phyloP scores from a whole-genome alignment of 2,113 vertebrate genomes.

The Ibidorhyncha struthersii region DNA sequence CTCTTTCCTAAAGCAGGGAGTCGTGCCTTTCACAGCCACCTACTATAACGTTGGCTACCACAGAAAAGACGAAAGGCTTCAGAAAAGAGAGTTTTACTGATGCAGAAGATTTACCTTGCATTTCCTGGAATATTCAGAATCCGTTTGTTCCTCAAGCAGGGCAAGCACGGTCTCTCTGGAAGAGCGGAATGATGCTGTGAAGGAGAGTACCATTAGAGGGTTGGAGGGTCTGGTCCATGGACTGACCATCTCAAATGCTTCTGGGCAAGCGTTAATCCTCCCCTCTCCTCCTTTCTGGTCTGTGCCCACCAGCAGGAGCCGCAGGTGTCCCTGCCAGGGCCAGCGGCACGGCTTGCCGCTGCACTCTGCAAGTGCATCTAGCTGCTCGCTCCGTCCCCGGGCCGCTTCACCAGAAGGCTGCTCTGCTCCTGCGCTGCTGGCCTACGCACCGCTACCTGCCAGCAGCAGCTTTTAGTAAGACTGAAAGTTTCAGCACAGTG shows the following conservation, averaged over 20 bases:
- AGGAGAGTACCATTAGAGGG: not conserved
- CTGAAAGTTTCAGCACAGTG: not conserved
- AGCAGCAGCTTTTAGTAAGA: not conserved
- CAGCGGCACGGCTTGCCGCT: fast-evolving
- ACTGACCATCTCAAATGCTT: not conserved
- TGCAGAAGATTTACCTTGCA: not conserved
- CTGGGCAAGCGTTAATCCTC: not conserved
- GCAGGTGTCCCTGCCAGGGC: not conserved
- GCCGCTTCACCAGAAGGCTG: not conserved
- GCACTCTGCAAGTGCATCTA: fast-evolving
- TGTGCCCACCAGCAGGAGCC: not conserved
- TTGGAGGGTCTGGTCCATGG: not conserved
- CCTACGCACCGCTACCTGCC: not conserved
- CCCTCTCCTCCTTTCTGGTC: not conserved
- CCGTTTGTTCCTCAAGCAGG: not conserved
- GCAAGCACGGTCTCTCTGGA: not conserved
- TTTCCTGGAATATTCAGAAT: not conserved
- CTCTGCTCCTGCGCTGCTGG: not conserved
- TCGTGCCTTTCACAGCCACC: not conserved
- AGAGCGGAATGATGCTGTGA: not conserved
- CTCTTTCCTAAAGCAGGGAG: not conserved
- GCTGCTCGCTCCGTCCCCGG: fast-evolving
- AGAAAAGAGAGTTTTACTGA: not conserved
- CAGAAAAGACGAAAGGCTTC: not conserved
- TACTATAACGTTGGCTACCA: not conserved